Base-by-base conservation (phyloP, 2,888 invertebrate species). In the Zeuzera pyrina region DNA sequence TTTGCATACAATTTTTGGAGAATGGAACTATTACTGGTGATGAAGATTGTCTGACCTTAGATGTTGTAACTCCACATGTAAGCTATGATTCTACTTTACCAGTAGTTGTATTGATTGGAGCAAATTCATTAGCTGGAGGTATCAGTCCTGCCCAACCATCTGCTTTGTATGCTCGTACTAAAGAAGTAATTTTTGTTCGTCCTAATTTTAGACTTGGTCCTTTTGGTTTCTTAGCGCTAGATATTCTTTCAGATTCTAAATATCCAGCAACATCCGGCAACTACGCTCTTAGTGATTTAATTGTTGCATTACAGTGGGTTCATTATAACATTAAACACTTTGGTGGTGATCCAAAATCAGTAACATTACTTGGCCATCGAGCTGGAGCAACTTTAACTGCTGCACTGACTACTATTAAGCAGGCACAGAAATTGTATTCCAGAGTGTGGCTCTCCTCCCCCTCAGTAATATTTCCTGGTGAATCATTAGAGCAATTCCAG, bases 361-460 rank as follows among this genome's bases (percentile, higher is more conserved):
- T 96, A 0, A 95, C 94, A 0, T 58, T 96, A 21, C 85, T 95
- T 49, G 96, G 94, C 0, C 94, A 95, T 57, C 86, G 92, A 12
- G 93, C 94, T 0, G 95, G 95, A 1, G 95, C 91, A 1, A 94
- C 94, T 0, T 68, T 95, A 8, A 91, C 93, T 0, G 90, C 93
- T 1, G 91, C 93, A 0, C 70, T 95, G 23, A 86, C 89, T 54
- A 70, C 90, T 42, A 62, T 87, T 79, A 7, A 76, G 63, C 44
- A 86, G 34, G 79, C 88, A 2, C 86, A 88, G 31, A 87, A 87
- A 28, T 76, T 94, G 3, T 95, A 94, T 53, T 79, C 89, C 0
- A 79, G 90, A 30, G 91, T 89, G 3, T 94, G 94, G 94, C 86
- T 93, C 1, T 89, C 93, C 0, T 93, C 93, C 2, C 87, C 92